Base-by-base conservation (phyloP, 2,888 invertebrate genomes). In the Tetanocera ferruginea region DNA sequence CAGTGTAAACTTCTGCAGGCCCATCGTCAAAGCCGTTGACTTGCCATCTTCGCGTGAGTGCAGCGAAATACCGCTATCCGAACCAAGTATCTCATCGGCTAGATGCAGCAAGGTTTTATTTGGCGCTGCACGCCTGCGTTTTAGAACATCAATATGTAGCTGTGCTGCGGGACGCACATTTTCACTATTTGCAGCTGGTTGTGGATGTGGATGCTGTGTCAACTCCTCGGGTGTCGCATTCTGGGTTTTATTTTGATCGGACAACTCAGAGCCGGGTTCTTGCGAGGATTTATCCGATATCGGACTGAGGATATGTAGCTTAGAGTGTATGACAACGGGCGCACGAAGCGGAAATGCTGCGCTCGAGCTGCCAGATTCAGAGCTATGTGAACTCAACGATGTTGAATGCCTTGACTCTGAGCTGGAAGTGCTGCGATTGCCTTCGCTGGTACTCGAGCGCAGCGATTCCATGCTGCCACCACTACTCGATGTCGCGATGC, bases 251-350 rank as follows among this genome's bases (percentile, higher is more conserved):
- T 94, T 95, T 86, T 95, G 95, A 85, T 95, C 95, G 14, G 95
- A 95, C 25, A 94, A 94, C 89, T 96, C 96, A 8, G 95, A 95
- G 25, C 93, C 94, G 17, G 95, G 95, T 86, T 96, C 96, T 89
- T 95, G 96, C 1, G 96, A 96, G 28, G 96, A 96, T 90, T 96
- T 96, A 89, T 96, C 96, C 78, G 96, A 96, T 85, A 96, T 96
- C 25, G 96, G 96, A 85, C 96, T 96, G 67, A 96, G 91, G 87
- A 96, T 95, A 89, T 96, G 96, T 83, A 96, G 90, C 88, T 96
- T 96, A 77, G 93, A 92, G 88, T 95, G 94, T 83, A 94, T 93
- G 76, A 93, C 92, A 60, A 93, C 89, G 88, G 94, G 94, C 87
- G 93, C 93, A 85, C 93, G 92, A 76, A 93, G 88, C 83, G 93